Conservation (phyloP, 1,140 invertebrate genomes). For the Saccostrea echinata region DNA sequence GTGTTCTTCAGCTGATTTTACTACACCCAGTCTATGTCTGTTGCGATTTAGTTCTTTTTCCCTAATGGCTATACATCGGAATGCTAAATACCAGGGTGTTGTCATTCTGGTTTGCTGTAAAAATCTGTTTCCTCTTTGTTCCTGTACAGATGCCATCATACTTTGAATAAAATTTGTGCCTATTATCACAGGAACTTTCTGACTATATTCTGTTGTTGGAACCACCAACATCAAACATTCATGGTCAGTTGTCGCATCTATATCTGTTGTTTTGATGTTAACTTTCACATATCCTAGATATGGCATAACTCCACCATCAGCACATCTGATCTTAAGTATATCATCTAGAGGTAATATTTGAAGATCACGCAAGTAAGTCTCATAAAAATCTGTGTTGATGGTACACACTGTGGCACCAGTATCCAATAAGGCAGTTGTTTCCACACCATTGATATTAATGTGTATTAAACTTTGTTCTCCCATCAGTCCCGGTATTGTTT, state of each 20-base stretch:
- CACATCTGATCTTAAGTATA: no score
- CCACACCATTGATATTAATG: neutral
- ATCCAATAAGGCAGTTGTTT: neutral
- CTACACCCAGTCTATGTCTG: conserved; percentile 44
- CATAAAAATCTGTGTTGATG: no score
- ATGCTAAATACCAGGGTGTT: conserved; percentile 43
- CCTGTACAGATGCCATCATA: neutral
- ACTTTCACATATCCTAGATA: no score
- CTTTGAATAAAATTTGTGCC: neutral
- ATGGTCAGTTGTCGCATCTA: no score
- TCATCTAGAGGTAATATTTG: no score
- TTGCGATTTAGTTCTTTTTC: conserved; percentile 50
- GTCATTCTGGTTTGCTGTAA: conserved; percentile 39
- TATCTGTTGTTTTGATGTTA: no score
- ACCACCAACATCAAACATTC: neutral
- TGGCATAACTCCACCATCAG: no score
- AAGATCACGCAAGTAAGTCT: no score
- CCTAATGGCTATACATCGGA: conserved; percentile 11
- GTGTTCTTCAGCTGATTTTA: conserved; percentile 35
- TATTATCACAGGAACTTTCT: neutral
- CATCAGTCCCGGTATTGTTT: no score
- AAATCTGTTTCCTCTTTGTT: neutral
- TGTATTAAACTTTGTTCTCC: no score
- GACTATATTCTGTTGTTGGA: neutral
- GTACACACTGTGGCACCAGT: no score